Evolutionary conservation across 2,888 invertebrate genomes (phyloP).

Genomic region (Arrhopalites spinosus): DNA sequence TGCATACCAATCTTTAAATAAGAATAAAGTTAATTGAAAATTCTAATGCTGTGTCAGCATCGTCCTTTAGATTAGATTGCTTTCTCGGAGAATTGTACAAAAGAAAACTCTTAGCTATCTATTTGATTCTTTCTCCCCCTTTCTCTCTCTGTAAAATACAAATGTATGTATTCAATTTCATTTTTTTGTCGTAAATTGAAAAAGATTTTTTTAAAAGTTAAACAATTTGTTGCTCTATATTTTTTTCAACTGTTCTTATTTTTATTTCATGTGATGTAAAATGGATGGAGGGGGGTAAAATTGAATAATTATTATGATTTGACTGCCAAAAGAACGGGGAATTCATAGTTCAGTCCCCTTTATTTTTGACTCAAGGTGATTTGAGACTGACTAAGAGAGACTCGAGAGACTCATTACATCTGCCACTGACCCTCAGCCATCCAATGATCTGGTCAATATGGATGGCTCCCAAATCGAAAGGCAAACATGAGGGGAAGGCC

Average conservation of each 20-base stretch:
- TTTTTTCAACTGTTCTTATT: too few species aligned
- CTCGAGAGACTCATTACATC: slow-evolving; percentile 52
- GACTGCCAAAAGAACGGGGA: too few species aligned
- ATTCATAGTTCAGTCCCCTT: too few species aligned
- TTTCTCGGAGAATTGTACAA: background rate
- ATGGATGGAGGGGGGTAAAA: background rate
- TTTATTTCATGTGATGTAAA: too few species aligned
- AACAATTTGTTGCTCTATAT: too few species aligned
- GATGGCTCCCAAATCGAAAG: slow-evolving; percentile 52
- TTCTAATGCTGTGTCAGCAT: slow-evolving; percentile 40
- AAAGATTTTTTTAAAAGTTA: too few species aligned
- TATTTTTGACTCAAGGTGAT: too few species aligned
- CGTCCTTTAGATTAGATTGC: slow-evolving; percentile 9
- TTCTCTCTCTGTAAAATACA: too few species aligned
- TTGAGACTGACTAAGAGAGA: background rate
- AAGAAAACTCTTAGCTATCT: background rate
- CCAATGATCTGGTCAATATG: slow-evolving; percentile 49
- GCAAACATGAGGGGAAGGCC: slow-evolving; percentile 43
- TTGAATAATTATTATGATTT: background rate
- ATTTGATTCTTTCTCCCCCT: too few species aligned
- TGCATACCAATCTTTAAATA: slow-evolving; percentile 36
- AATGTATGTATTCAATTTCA: too few species aligned
- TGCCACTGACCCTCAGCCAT: slow-evolving; percentile 46
- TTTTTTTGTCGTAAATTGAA: too few species aligned
- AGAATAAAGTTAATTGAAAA: slow-evolving; percentile 44